A percentile compares a stretch with the other conserved stretches of the same genome.
Conservation (phyloP, 1,140 invertebrate genomes). For the Cecropterus lyciades region DNA sequence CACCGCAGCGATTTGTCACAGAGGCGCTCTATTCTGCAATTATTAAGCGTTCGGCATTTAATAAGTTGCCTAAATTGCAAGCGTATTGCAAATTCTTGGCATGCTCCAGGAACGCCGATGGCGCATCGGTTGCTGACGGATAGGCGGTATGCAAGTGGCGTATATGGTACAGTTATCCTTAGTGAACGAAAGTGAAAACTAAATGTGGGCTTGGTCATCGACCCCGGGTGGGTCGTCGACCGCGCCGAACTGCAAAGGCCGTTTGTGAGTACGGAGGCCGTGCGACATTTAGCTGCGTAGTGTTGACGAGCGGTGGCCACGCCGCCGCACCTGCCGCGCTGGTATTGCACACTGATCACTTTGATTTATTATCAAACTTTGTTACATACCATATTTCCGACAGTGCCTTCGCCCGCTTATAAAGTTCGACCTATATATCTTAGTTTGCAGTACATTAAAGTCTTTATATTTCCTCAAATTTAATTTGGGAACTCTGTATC, state of each 20-base stretch:
- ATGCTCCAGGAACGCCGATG: slow-evolving; percentile 50
- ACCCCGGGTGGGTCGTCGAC: slow-evolving; percentile 74
- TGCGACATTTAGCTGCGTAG: slow-evolving; percentile 70
- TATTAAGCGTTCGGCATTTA: background rate
- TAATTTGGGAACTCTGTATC: no score
- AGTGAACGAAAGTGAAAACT: slow-evolving; percentile 83
- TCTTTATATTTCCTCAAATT: no score
- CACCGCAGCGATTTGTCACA: background rate
- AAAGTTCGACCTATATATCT: background rate
- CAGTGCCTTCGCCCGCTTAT: background rate
- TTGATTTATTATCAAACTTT: slow-evolving; percentile 24
- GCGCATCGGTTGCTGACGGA: slow-evolving; percentile 41
- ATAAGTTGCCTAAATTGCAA: slow-evolving; percentile 41
- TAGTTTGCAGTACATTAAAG: background rate
- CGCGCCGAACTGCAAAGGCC: slow-evolving; percentile 82
- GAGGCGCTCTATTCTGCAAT: background rate
- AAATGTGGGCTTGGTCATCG: slow-evolving; percentile 76
- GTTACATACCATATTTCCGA: slow-evolving; percentile 31
- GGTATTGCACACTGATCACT: slow-evolving; percentile 57
- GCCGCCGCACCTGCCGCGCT: slow-evolving; percentile 46
- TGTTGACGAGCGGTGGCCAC: slow-evolving; percentile 45
- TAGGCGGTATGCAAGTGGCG: slow-evolving; percentile 74
- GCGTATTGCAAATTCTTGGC: slow-evolving; percentile 55
- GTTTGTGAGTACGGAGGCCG: slow-evolving; percentile 81
- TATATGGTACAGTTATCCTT: slow-evolving; percentile 82